Base-by-base conservation (phyloP, 2,797 vertebrate genomes). In the Paguma larvata region DNA sequence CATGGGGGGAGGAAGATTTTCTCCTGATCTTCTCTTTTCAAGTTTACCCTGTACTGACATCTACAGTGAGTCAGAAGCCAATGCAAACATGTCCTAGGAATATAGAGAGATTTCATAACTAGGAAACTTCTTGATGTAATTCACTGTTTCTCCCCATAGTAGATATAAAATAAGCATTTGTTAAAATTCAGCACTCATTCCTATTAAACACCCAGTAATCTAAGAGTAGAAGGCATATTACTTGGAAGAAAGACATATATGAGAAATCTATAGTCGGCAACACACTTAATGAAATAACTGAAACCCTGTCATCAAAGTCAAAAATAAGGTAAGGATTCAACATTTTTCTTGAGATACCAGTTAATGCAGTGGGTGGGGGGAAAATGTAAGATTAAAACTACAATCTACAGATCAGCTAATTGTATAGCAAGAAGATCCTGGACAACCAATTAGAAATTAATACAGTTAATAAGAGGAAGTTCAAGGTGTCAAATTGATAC, bases 211-310 rank as follows among this genome's bases (percentile, higher is more conserved):
- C 8, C n/a, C 6, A 34, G 48, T 34, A 95, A 91, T 95, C 27
- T 84, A 96, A 96, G 85, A 92, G 2, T 48, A 89, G 70, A 89
- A 93, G 68, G 48, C 90, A 21, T 7, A 5, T 83, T 95, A 77
- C 14, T 90, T 94, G 53, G 88, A 23, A 88, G 88, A 92, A 77
- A 68, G 79, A 68, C 53, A 59, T 27, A 30, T 62, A 38, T 10
- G 78, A 91, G 72, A 92, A 97, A 75, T 12, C 9, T 90, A 12
- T 44, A 48, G n/a, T 78, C 9, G 21, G 46, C 85, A 90, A 56
- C 51, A 41, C 73, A 92, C 4, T 93, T 70, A 85, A 68, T 70
- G n/a, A 88, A 77, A 79, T 86, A 73, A 67, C 85, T 70, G 70
- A 73, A 88, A 48, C n/a, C 75, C 97, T 83, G 21, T 27, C 27